Evolutionary conservation across 2,888 invertebrate genomes (phyloP).

Genomic region (Drosophila meridionalis): DNA sequence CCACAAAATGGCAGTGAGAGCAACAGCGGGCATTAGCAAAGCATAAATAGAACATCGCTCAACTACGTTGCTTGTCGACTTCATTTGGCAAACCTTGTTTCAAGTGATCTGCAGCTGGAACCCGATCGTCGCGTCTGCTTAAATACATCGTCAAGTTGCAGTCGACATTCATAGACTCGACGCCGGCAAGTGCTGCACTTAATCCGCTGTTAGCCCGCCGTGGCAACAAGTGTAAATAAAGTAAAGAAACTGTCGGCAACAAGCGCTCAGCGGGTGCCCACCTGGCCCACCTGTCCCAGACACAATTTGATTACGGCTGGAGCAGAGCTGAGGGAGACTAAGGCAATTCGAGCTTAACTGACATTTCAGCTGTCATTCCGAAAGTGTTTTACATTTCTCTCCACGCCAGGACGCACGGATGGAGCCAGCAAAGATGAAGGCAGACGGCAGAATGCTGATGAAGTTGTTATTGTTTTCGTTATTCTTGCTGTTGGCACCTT

Average conservation of each 20-base stretch:
- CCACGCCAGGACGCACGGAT: slow-evolving; percentile 28
- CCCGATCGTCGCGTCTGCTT: background rate
- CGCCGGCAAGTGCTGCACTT: slow-evolving; percentile 34
- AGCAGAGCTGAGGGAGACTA: background rate
- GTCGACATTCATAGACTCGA: slow-evolving; percentile 27
- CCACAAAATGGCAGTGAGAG: slow-evolving; percentile 64
- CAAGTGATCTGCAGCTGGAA: slow-evolving; percentile 15
- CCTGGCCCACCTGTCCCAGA: slow-evolving; percentile 3
- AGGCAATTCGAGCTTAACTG: slow-evolving; percentile 72
- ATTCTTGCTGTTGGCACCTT: slow-evolving; percentile 36
- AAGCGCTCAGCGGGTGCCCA: slow-evolving; percentile 4
- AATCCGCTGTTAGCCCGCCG: slow-evolving; percentile 51
- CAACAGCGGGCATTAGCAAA: slow-evolving; percentile 37
- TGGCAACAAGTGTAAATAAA: slow-evolving; percentile 26
- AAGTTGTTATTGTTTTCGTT: slow-evolving; percentile 52
- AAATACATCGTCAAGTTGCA: background rate
- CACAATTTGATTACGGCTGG: slow-evolving; percentile 51
- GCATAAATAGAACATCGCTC: slow-evolving; percentile 30
- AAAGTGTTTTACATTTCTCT: slow-evolving; percentile 78
- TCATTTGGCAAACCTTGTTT: slow-evolving; percentile 13
- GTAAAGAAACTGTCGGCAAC: slow-evolving; percentile 18
- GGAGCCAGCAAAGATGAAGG: slow-evolving; percentile 26
- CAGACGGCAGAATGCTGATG: slow-evolving; percentile 43
- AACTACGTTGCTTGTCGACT: slow-evolving; percentile 17
- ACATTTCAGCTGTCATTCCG: slow-evolving; percentile 80